Base-by-base conservation (phyloP, 2,888 invertebrate species). In the Vanessa cardui region DNA sequence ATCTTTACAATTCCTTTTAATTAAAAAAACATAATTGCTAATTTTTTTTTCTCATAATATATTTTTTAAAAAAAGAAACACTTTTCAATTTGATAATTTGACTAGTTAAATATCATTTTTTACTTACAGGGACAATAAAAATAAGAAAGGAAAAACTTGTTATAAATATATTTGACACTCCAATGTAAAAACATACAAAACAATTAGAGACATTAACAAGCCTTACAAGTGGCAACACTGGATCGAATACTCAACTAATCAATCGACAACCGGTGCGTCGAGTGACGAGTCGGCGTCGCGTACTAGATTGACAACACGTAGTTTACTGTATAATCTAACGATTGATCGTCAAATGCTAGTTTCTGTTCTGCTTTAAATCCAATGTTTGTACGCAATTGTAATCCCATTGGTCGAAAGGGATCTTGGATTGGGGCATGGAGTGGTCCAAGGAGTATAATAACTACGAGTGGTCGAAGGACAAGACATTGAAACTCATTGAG, bases 401-500 rank as follows among this genome's bases (percentile, higher is more conserved):
- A 72, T 75, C 71, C 75, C 58, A 68, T 71, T 71, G 72, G 71
- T 69, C 72, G 73, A 69, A 71, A 64, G 45, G 7, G 39, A n/a
- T 18, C 50, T 59, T 76, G 77, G 78, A 78, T 77, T 70, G 70
- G 54, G 73, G 71, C 72, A 92, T 92, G 92, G 92, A 92, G 84
- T 92, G 92, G 92, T 89, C 92, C 9, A 92, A 90, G 79, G 92
- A 90, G 52, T 54, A 54, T 16, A 54, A 54, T 31, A 54, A 54
- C 31, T 54, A 54, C n/a, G 92, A 92, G 84, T 92, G 92, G 92
- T 89, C 92, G 9, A 92, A 90, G 79, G 92, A 90, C 66, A 91
- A 84, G 78, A 92, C 92, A 58, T 77, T 92, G 71, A 91, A 89
- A 80, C 82, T 92, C 73, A 89, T 92, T 49, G 90, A 90, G 73